These are phyloP conservation scores for Lophotriccus pileatus DNA, from an alignment of 2,797 vertebrate species.

Conservation along the genomic window DNA sequence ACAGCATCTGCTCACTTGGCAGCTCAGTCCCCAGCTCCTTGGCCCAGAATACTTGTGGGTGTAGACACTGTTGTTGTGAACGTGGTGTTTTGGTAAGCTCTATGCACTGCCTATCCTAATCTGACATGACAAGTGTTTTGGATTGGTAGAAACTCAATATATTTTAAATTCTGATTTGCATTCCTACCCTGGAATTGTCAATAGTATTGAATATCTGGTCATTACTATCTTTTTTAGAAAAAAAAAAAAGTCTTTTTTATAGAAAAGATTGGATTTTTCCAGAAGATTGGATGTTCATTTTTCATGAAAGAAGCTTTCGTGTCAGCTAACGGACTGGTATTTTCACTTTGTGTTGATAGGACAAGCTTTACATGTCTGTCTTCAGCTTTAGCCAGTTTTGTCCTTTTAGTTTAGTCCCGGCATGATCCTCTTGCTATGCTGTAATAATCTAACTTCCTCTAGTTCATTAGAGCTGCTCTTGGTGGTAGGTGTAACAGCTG, in stretches of 20 bases:
- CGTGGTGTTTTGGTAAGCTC: not conserved
- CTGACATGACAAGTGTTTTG: rapidly evolving
- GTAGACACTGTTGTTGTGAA: not conserved
- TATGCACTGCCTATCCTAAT: not conserved
- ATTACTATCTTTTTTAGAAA: not conserved
- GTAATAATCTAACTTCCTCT: not conserved
- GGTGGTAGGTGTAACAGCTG: not conserved
- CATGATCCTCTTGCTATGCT: not conserved
- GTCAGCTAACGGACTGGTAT: not conserved
- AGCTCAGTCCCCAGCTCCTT: not conserved
- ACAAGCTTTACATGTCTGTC: not conserved
- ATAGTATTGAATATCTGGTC: not conserved
- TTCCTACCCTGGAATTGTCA: not conserved
- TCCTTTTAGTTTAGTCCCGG: not conserved
- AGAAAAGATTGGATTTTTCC: not conserved
- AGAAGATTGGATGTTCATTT: not conserved
- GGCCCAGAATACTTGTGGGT: not conserved
- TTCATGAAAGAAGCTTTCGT: not conserved
- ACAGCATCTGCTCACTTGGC: not conserved
- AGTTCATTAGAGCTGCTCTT: not conserved
- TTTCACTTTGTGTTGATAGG: not conserved
- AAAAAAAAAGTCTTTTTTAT: not conserved
- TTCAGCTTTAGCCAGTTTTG: not conserved
- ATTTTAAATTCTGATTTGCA: not conserved
- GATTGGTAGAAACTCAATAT: not conserved